Evolutionary conservation across 2,113 vertebrate species (phyloP).

Genomic region (Copsychus sechellarum): DNA sequence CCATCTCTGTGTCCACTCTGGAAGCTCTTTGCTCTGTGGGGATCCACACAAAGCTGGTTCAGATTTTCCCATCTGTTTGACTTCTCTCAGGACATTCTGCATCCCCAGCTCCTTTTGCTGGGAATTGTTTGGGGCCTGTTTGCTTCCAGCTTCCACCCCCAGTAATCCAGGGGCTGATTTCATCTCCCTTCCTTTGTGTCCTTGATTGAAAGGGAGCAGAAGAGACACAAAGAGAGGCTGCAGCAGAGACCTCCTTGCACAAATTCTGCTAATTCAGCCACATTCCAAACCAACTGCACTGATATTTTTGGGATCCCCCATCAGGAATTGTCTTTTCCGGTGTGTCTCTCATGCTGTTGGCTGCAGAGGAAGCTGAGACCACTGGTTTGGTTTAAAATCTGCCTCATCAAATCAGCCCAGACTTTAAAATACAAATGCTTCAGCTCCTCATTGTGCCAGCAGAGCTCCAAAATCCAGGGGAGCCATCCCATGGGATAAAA

Average conservation of each 20-base stretch:
- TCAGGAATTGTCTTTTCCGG: background rate
- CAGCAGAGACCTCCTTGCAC: background rate
- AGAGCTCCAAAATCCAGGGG: accelerated
- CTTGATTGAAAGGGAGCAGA: background rate
- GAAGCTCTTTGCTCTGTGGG: background rate
- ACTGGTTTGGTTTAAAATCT: background rate
- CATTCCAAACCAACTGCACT: background rate
- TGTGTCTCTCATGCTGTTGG: background rate
- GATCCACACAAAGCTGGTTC: background rate
- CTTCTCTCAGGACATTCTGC: background rate
- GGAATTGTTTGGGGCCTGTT: background rate
- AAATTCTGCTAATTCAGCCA: background rate
- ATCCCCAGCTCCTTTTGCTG: background rate
- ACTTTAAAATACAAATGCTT: background rate
- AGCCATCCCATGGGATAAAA: background rate
- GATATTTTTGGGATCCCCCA: background rate
- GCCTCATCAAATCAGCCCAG: background rate
- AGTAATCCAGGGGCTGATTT: background rate
- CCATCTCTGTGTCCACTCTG: background rate
- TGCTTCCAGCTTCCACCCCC: background rate
- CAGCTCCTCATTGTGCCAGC: accelerated
- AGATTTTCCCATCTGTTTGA: background rate
- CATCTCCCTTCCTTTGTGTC: background rate
- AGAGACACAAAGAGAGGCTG: background rate
- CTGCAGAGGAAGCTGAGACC: background rate